These are phyloP conservation scores for Periophthalmus modestus DNA, from an alignment of 2,113 vertebrate species.

Conservation along the genomic window DNA sequence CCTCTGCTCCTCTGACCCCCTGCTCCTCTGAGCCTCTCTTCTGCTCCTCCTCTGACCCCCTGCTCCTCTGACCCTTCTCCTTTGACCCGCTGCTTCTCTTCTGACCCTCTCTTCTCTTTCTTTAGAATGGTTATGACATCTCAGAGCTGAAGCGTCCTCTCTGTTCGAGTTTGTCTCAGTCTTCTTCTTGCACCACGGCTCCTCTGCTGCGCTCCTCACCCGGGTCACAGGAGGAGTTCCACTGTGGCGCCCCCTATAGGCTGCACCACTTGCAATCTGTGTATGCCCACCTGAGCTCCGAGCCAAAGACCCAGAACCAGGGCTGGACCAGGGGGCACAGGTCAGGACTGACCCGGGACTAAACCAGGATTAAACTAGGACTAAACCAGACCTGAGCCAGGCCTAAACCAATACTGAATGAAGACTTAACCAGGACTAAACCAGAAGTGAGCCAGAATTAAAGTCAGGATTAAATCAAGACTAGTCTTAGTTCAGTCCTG, in stretches of 20 bases:
- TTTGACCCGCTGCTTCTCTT: no score
- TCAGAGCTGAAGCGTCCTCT: conserved; percentile 84
- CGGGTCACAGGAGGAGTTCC: conserved; percentile 79
- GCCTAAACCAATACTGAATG: no score
- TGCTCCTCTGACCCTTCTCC: no score
- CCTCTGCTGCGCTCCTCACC: conserved; percentile 75
- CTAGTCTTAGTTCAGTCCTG: no score
- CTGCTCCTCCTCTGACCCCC: no score
- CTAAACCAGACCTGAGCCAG: not conserved
- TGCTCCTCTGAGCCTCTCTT: no score
- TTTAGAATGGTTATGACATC: conserved; percentile 84
- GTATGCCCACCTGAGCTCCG: conserved; percentile 23
- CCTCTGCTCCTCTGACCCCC: no score
- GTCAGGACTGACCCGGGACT: not conserved
- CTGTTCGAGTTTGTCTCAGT: conserved; percentile 77
- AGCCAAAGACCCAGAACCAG: not conserved
- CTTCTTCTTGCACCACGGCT: conserved; percentile 77
- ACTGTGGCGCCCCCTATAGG: conserved; percentile 62
- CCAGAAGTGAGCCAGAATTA: no score
- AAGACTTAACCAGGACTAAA: not conserved
- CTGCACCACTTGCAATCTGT: conserved; percentile 47
- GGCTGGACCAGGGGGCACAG: conserved; percentile 41
- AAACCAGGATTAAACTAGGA: not conserved
- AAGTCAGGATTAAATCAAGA: no score
- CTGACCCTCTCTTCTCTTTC: not conserved